Evolutionary conservation across 2,113 vertebrate genomes (phyloP).

Genomic region (Cyprinodon tularosa): DNA sequence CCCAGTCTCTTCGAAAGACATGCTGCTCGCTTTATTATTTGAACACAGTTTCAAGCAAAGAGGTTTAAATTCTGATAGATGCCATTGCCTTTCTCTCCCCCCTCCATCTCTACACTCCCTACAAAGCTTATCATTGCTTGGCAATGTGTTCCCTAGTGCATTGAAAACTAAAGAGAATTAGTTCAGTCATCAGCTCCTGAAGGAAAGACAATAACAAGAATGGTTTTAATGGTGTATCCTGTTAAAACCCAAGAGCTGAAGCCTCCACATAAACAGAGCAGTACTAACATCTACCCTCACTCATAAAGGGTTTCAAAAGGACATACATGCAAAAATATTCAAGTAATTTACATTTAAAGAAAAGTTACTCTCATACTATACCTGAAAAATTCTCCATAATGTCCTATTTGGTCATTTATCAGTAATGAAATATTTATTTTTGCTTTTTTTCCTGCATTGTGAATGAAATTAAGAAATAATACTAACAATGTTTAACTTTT

Average conservation of each 20-base stretch:
- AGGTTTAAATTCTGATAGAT: constrained; percentile 92
- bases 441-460: background rate
- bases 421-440: background rate
- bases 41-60: constrained; percentile 94
- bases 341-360: background rate
- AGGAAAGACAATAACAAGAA: constrained; percentile 95
- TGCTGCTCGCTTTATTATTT: constrained; percentile 92
- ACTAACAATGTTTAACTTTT: background rate
- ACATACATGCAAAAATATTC: constrained; percentile 17
- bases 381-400: background rate
- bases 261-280: constrained; percentile 63
- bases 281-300: constrained; percentile 58
- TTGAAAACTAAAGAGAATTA: constrained; percentile 99
- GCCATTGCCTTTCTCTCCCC: constrained; percentile 76
- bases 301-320: constrained; percentile 38
- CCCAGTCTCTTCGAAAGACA: constrained; percentile 89
- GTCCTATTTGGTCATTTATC: background rate
- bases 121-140: constrained; percentile 93
- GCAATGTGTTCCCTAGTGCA: constrained; percentile 94
- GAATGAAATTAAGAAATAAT: background rate
- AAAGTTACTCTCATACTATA: background rate
- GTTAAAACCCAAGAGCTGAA: constrained; percentile 80
- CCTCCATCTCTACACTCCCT: constrained; percentile 80
- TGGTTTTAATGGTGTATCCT: constrained; percentile 89
- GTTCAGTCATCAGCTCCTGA: constrained; percentile 96